A percentile compares a stretch with the other conserved stretches of the same genome.
phyloP scores from a whole-genome alignment of 2,113 vertebrate genomes.

The Cyrtonyx montezumae region DNA sequence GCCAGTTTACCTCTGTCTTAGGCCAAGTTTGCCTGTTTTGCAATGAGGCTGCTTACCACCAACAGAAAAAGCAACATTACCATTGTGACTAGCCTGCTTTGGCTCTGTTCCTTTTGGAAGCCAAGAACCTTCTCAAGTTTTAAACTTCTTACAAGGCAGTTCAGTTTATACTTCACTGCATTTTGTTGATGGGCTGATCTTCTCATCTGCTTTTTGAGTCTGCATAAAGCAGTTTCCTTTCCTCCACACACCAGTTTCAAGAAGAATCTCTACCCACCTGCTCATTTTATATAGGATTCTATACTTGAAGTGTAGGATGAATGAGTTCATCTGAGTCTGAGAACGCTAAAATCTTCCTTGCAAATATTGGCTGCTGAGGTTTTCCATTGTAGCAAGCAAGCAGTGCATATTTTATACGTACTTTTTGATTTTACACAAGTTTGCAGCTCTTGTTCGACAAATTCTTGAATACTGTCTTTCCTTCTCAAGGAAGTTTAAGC shows the following conservation, averaged over 20 bases:
- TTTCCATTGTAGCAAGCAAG: not conserved
- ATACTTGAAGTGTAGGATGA: not conserved
- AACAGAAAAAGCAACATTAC: not conserved
- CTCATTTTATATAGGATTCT: not conserved
- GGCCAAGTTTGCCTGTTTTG: not conserved
- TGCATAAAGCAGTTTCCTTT: not conserved
- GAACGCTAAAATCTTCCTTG: not conserved
- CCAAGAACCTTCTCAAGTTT: not conserved
- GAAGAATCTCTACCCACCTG: not conserved
- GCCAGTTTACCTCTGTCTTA: not conserved
- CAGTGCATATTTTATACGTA: not conserved
- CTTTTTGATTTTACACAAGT: not conserved
- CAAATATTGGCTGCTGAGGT: not conserved
- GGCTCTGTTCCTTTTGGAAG: not conserved
- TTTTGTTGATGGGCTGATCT: not conserved
- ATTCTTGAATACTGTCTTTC: not conserved
- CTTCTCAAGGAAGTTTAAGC: not conserved
- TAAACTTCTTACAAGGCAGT: not conserved
- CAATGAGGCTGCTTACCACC: not conserved
- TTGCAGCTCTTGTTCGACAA: not conserved
- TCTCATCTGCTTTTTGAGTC: not conserved
- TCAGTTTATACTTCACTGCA: not conserved
- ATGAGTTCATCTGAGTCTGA: not conserved
- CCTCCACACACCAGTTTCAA: not conserved
- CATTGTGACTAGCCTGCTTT: not conserved